Evolutionary conservation across 2,797 vertebrate genomes (phyloP), one percentile per base, ranked within the genome.

Genomic region (Sebastes nivosus): DNA sequence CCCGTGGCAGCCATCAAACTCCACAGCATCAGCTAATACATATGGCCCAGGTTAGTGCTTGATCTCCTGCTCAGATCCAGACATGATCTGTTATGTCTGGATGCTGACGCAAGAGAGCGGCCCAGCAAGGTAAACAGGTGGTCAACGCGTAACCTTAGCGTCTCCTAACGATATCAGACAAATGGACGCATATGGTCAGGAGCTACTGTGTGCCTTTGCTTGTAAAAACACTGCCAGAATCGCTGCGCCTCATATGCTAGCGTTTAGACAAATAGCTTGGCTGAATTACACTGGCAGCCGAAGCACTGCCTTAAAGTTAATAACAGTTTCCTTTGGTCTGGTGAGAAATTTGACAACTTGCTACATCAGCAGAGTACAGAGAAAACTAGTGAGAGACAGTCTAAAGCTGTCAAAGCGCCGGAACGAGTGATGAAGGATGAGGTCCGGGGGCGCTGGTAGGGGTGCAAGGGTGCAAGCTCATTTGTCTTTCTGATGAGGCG

Each of bases 201-300:
- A 78, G 84, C 84, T 87, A 82, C 87, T 67, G 88, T 88, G 83
- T 77, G 58, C 75, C 67, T 84, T 70, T 46, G 75, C 85, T 87
- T 83, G 68, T 84, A 76, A 93, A 88, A 88, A 79, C 71, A 76
- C 82, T 72, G 83, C 77, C 86, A 85, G 77, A 85, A 86, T 86
- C 66, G 22, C 80, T 67, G 68, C 1, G 12, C 77, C 86, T 92
- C 91, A 90, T 85, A 79, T 92, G 89, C 74, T 76, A 84, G 81
- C 88, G 84, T 82, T 94, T 91, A 92, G 81, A 93, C 80, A 84
- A 93, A 91, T 85, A 82, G 82, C 87, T 79, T 8, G 55, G 83
- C 76, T 86, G 81, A 90, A 76, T 80, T 79, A 46, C 82, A 87
- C 75, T 87, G 91, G 91, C 91, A 91, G 85, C 67, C 60, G 69